Conservation (phyloP, 2,797 vertebrate genomes). For the Pseudocheirus occidentalis region DNA sequence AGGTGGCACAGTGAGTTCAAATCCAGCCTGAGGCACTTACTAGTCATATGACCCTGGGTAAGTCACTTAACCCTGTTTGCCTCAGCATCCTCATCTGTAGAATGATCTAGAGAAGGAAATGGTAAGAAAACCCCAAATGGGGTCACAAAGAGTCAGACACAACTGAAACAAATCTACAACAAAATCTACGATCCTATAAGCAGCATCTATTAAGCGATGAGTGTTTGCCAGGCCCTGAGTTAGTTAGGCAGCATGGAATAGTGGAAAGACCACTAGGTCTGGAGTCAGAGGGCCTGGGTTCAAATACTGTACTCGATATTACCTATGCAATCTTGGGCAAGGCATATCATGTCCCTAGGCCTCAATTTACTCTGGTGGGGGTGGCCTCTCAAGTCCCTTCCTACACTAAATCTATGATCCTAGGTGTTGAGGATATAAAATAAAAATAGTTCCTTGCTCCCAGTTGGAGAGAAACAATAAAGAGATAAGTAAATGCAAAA, state of each 20-base stretch:
- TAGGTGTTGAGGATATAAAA: neutral
- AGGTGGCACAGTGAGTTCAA: neutral
- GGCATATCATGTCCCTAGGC: neutral
- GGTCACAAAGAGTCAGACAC: neutral
- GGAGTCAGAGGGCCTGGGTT: neutral
- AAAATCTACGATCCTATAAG: neutral
- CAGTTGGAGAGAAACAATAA: neutral
- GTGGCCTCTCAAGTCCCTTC: neutral
- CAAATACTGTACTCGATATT: neutral
- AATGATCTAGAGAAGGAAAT: neutral
- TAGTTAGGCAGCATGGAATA: neutral
- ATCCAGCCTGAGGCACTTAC: neutral
- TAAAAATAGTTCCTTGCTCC: neutral
- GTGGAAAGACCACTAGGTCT: neutral
- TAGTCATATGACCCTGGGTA: neutral
- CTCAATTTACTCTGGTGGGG: neutral
- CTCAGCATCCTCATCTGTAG: neutral
- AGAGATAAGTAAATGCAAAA: neutral
- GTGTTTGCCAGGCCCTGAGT: neutral
- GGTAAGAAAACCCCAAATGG: neutral
- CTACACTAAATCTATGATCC: neutral
- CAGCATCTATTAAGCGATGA: neutral
- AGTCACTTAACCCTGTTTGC: neutral
- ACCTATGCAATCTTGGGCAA: neutral
- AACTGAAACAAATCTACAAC: neutral